These are phyloP conservation scores for Microplitis deprimator DNA, from an alignment of 2,888 invertebrate genomes.

Conservation along the genomic window DNA sequence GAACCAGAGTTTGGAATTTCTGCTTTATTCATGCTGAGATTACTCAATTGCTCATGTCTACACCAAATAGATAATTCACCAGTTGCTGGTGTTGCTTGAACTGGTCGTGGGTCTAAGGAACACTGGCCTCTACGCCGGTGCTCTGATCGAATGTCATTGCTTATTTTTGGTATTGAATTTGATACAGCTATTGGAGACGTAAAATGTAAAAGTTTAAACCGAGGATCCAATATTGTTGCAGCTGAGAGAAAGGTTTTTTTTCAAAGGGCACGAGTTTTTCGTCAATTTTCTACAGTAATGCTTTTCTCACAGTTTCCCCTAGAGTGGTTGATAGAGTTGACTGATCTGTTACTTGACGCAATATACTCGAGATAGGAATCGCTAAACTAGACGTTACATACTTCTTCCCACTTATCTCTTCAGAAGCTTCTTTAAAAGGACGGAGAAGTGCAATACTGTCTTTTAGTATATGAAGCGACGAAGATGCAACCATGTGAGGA, in stretches of 20 bases:
- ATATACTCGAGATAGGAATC: neutral
- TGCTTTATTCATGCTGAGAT: too few relatives aligned
- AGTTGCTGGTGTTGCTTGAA: neutral
- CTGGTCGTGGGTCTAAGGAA: neutral
- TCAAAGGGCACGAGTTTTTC: neutral
- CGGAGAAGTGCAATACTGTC: neutral
- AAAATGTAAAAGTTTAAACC: neutral
- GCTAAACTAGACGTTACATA: conserved; percentile 11
- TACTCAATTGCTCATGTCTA: neutral
- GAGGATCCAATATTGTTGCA: neutral
- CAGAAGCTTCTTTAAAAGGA: conserved; percentile 5
- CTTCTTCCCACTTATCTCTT: neutral
- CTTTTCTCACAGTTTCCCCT: neutral
- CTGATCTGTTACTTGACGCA: neutral
- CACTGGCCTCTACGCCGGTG: neutral
- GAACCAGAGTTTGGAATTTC: neutral
- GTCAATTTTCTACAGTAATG: neutral
- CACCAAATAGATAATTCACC: neutral
- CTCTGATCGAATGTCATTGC: neutral
- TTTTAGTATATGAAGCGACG: neutral
- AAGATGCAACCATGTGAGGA: conserved; percentile 1
- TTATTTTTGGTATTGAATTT: neutral
- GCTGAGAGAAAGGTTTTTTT: neutral
- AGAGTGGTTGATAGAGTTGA: neutral
- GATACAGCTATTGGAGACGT: neutral